Conservation (phyloP, 2,797 vertebrate genomes). For the Urophycis tenuis region DNA sequence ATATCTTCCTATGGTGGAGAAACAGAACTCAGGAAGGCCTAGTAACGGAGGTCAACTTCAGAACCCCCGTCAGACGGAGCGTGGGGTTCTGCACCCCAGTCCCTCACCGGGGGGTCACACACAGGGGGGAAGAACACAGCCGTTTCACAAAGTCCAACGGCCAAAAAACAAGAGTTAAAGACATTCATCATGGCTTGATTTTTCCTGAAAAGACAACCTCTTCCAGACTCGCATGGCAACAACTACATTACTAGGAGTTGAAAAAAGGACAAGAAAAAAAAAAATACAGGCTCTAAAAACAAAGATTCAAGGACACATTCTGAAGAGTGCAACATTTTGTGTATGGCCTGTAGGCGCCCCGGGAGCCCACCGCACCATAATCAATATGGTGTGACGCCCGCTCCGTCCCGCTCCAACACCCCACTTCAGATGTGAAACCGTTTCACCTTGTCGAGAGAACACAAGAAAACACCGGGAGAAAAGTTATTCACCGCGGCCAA, state of each 20-base stretch:
- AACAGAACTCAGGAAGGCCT: constrained; percentile 2
- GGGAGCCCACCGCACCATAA: constrained; percentile 45
- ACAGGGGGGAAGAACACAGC: constrained; percentile 33
- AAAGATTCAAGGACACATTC: constrained; percentile 61
- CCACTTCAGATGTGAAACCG: constrained; percentile 11
- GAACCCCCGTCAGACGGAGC: constrained; percentile 17
- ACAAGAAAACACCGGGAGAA: constrained; percentile 25
- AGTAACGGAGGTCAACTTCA: constrained; percentile 15
- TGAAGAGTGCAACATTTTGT: constrained; percentile 71
- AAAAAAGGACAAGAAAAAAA: constrained; percentile 34
- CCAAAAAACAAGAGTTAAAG: constrained; percentile 38
- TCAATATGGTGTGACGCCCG: constrained; percentile 65
- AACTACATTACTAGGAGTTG: constrained; percentile 52
- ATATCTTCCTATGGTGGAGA: constrained; percentile 5
- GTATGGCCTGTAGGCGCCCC: constrained; percentile 49
- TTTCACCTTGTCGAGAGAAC: constrained; percentile 1
- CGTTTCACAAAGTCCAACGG: constrained; percentile 55
- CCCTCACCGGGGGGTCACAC: neutral
- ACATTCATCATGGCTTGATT: constrained; percentile 72
- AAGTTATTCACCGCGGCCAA: constrained; percentile 21
- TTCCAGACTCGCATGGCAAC: constrained; percentile 66
- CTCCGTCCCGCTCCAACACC: constrained; percentile 49
- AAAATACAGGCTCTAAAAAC: constrained; percentile 11
- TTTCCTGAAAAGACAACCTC: constrained; percentile 73
- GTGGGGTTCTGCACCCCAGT: too few species aligned